Evolutionary conservation across 1,140 invertebrate species (phyloP), one percentile per base, ranked within the genome.

Genomic region (Papilio polyxenes): DNA sequence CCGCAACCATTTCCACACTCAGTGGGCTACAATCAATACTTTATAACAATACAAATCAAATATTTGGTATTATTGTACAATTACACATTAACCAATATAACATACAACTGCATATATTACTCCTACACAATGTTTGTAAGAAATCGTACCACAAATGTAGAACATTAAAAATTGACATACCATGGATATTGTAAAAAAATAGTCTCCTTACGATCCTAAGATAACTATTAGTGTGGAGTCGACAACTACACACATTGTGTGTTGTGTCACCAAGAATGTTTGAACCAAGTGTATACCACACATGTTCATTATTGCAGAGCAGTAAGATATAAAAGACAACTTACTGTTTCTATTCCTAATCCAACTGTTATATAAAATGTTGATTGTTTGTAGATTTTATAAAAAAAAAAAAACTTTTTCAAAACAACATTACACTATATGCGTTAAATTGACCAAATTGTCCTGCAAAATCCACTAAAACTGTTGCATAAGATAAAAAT

Each of bases 1-100:
- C 79, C 83, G 81, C 78, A 51, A 82, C 75, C 65, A 82, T 62
- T 69, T 69, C 23, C 65, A 80, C 69, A n/a, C 20, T 80, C 48
- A 49, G 44, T 69, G 44, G 37, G 62, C 56, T 80, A 69, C 59
- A 69, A 65, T 65, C 20, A 48, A 49, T 69, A 79, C 65, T 83
- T 81, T 80, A 69, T 65, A 51, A 69, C 44, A 69, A 69, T 62
- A 49, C 78, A 69, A 76, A 31, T 65, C 40, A 80, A 48, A 65
- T 62, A 31, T 49, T 77, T 31, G 20, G 11, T 20, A 69, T 69
- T 80, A 65, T 69, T 80, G n/a, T 62, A 80, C 59, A 80, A 62
- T 20, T 80, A n/a, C 40, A 72, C 65, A 23, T 53, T 31, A 69
- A 80, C 59, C 78, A 80, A 69, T 80, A 69, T 59, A 69, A 23